Evolutionary conservation across 2,888 invertebrate genomes (phyloP), one percentile per base, ranked within the genome.

Genomic region (Salticus scenicus): DNA sequence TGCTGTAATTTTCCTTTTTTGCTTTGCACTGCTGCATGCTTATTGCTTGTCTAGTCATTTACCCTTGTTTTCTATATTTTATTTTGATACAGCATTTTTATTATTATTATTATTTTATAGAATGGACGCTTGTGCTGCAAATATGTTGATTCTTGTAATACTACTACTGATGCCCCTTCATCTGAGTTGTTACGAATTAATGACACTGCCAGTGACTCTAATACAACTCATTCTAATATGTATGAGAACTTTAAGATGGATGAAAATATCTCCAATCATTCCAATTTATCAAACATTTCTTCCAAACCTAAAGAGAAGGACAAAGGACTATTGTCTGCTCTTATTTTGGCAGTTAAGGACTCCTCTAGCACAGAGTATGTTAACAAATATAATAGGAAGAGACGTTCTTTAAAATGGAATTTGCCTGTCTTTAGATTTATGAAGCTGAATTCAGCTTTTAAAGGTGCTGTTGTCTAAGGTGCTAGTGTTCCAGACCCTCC

Each of bases 91-190:
- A 37, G 42, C 20, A 70, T 42, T 66, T 66, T 28, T 28, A 12
- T 70, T 28, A n/a, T n/a, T n/a, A n/a, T n/a, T n/a, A n/a, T 27
- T 80, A 27, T 31, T 63, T 64, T 72, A 66, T 75, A 87, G 87
- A 64, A 74, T 78, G 87, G 87, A 78, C 81, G 77, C 51, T 64
- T 87, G 14, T 87, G 87, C 77, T 87, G 87, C 87, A 82, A 73
- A 74, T 87, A 77, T 63, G 82, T 28, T 63, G 69, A 57, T 66
- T 30, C 69, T 82, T 87, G 87, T 57, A 30, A 69, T 73, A 70
- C 20, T 33, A 82, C 57, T 75, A 37, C 64, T 82, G 64, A 64
- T 80, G 28, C 51, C 70, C 20, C 63, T 82, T 14, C 47, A 77
- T 27, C 66, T 72, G 42, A 71, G 47, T 47, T 75, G 41, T 30